Percentiles rank a stretch among this genome's conserved stretches.
These are phyloP conservation scores for Holcopasites calliopsidis DNA, from an alignment of 1,140 invertebrate genomes.

Conservation along the genomic window DNA sequence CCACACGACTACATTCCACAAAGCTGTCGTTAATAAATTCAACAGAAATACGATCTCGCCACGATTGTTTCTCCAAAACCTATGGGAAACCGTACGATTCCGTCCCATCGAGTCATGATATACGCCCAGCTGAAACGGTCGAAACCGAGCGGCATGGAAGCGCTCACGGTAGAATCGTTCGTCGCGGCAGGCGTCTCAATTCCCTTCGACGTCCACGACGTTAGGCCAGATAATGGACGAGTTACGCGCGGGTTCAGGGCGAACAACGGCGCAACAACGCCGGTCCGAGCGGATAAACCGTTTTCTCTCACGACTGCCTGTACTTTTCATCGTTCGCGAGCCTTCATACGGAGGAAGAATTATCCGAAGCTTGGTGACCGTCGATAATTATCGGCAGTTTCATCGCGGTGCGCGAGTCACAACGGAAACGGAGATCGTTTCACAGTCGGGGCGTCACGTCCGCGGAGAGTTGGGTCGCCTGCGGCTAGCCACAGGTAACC, in stretches of 20 bases:
- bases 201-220: conserved; percentile 27
- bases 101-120: too few relatives aligned
- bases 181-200: conserved; percentile 40
- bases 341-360: too few relatives aligned
- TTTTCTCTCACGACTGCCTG: conserved; percentile 4
- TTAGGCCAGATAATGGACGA: conserved; percentile 30
- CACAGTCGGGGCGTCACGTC: not conserved
- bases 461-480: not conserved
- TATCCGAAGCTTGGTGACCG: too few relatives aligned
- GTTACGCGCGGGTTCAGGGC: not conserved
- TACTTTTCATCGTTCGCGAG: conserved; percentile 30
- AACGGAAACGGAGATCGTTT: conserved; percentile 42
- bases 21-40: conserved; percentile 16
- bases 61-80: conserved; percentile 14
- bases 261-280: not conserved
- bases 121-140: too few relatives aligned
- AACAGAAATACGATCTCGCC: not conserved
- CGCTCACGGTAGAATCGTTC: conserved; percentile 9
- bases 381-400: conserved; percentile 47
- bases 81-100: not conserved
- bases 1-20: conserved; percentile 24
- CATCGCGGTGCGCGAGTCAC: not conserved
- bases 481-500: conserved; percentile 43
- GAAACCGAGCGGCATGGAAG: too few relatives aligned
- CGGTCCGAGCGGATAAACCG: conserved; percentile 30